Percentiles rank a stretch among this genome's conserved stretches.
These are phyloP conservation scores for Ammospiza caudacuta DNA, from an alignment of 2,113 vertebrate species.

Conservation along the genomic window DNA sequence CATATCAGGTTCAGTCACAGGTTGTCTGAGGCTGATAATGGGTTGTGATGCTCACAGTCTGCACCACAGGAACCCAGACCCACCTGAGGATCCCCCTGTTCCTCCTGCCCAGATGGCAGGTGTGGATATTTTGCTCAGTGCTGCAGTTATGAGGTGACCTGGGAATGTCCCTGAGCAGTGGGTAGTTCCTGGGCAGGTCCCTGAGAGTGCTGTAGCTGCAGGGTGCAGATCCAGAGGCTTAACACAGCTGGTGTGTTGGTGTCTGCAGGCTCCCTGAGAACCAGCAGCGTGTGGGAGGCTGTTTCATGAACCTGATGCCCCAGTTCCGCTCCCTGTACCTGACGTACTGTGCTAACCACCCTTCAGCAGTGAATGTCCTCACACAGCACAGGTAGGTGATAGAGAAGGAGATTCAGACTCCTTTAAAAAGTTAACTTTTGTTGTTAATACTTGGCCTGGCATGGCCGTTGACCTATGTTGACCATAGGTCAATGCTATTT, in stretches of 20 bases:
- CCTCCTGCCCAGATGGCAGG: background rate
- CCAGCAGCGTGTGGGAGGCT: slow-evolving; percentile 90
- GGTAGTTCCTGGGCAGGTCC: background rate
- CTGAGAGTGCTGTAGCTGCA: background rate
- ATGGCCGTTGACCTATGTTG: background rate
- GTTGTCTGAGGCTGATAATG: background rate
- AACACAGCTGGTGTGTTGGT: background rate
- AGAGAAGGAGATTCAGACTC: background rate
- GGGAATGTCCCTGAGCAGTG: background rate
- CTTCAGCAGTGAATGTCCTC: slow-evolving; percentile 90
- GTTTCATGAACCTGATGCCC: slow-evolving; percentile 88
- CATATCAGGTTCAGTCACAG: background rate
- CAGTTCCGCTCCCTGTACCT: slow-evolving; percentile 92
- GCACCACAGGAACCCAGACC: background rate
- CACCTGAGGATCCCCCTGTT: background rate
- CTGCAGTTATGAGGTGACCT: background rate
- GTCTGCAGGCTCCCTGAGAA: slow-evolving; percentile 84
- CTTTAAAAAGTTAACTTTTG: background rate
- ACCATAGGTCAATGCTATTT: background rate
- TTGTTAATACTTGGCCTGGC: background rate
- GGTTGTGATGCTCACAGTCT: background rate
- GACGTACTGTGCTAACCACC: slow-evolving; percentile 93
- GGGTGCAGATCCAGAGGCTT: background rate
- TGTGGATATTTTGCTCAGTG: background rate
- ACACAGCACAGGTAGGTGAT: slow-evolving; percentile 90